Evolutionary conservation across 1,140 invertebrate genomes (phyloP), one percentile per base, ranked within the genome.

Genomic region (Patella vulgata): DNA sequence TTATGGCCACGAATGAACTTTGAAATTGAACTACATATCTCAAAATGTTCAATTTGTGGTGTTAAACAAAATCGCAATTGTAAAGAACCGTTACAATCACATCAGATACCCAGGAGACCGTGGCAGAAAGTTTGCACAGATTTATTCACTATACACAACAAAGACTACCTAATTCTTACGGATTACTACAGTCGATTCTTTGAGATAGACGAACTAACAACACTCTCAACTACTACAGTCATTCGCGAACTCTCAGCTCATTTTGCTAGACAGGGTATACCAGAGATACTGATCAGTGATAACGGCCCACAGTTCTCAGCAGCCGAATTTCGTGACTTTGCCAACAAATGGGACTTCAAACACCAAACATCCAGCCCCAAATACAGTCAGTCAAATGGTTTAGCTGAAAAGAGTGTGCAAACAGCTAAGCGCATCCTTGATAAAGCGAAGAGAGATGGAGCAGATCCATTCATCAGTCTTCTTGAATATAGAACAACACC

Each of bases 1-100:
- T 86, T 71, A 67, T 86, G 84, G 83, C 84, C 81, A 28, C 67
- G 73, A 17, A 85, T 87, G 68, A 74, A 74, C 47, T 74, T 77
- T 42, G 76, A 87, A 40, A 85, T 87, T 44, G 75, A 80, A 72
- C 68, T 80, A 54, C 62, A 80, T n/a, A 71, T 87, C 30, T 52
- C 60, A 36, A 77, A 77, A 56, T 86, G 85, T 79, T 33, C 74
- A 58, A 70, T 63, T 31, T 86, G 85, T 64, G 59, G 33, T 25
- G 52, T 47, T 19, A 52, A 57, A 58, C 59, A 57, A 21, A 56
- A 59, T 14, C 42, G 53, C 19, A 56, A 71, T 48, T 17, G 14
- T 21, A 27, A 31, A 23, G 66, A 64, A 44, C 59, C 56, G 9
- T 31, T 68, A 42, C 44, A 59, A 1, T 31, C 55, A 23, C 56